These are phyloP conservation scores for Rutpela maculata DNA, from an alignment of 2,888 invertebrate species.

Conservation along the genomic window DNA sequence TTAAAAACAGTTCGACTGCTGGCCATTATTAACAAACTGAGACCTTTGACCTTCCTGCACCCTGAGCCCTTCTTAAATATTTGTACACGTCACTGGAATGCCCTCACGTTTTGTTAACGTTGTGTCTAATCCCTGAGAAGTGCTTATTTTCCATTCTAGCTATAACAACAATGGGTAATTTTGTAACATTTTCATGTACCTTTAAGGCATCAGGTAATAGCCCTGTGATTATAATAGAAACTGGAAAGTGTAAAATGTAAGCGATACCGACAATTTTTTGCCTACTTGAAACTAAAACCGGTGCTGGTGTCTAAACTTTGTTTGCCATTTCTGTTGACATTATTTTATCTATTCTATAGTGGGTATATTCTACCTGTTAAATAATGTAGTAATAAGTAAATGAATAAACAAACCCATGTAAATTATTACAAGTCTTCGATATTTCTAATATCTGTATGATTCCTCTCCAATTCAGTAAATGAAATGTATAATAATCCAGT, in stretches of 20 bases:
- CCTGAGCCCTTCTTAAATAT: neutral
- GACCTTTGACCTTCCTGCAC: no score
- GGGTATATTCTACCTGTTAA: no score
- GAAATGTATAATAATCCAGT: no score
- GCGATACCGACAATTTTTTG: neutral
- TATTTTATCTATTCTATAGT: no score
- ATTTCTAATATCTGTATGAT: no score
- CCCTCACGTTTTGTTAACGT: neutral
- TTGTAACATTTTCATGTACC: conserved; percentile 1
- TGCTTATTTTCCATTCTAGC: neutral
- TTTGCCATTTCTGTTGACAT: neutral
- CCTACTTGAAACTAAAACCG: neutral
- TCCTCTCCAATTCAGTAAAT: no score
- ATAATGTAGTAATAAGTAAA: no score
- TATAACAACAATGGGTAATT: neutral
- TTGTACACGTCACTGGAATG: neutral
- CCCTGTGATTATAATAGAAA: neutral
- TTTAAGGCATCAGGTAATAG: neutral
- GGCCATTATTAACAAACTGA: no score
- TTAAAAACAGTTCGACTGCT: no score
- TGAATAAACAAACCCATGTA: no score
- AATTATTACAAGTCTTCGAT: no score
- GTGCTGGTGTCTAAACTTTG: neutral
- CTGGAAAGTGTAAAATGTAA: neutral
- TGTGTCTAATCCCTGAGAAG: neutral